These are phyloP conservation scores for Haliclona indistincta DNA, from an alignment of 37 sponge, comb jelly and placozoan genomes.

Conservation along the genomic window DNA sequence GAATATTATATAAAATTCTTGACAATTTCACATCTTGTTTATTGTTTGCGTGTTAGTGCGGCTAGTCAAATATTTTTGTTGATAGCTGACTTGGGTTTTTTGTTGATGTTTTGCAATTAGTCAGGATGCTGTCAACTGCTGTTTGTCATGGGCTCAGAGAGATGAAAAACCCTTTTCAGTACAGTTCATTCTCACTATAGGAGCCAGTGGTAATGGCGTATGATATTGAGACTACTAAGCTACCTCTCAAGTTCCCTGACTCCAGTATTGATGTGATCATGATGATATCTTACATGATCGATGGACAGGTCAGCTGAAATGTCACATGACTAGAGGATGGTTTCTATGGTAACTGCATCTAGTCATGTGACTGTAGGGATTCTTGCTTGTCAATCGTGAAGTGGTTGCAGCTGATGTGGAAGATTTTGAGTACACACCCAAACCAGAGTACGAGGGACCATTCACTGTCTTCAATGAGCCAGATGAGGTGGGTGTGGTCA, in stretches of 20 bases:
- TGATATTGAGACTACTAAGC: conserved; percentile 99
- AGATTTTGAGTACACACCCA: conserved; percentile 99
- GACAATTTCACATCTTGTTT: too few relatives aligned
- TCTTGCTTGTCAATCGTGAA: conserved; percentile 96
- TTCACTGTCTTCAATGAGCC: conserved; percentile 94
- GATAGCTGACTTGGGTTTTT: too few relatives aligned
- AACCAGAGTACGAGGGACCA: conserved; percentile 97
- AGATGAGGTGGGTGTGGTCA: conserved; percentile 86
- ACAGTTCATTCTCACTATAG: too few relatives aligned
- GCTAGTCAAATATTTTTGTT: too few relatives aligned
- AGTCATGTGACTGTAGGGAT: conserved; percentile 67
- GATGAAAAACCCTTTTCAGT: too few relatives aligned
- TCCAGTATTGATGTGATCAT: conserved; percentile 84
- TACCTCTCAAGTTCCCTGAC: conserved; percentile 98
- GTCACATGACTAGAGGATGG: too few relatives aligned
- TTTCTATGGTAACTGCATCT: too few relatives aligned
- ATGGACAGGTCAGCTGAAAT: conserved; percentile 76
- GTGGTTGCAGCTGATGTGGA: conserved; percentile 91
- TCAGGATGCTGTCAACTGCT: too few relatives aligned
- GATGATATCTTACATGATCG: conserved; percentile 99
- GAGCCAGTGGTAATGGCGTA: conserved; percentile 96
- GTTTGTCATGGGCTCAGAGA: too few relatives aligned
- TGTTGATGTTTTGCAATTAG: too few relatives aligned
- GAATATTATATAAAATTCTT: too few relatives aligned
- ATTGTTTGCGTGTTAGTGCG: too few relatives aligned